phyloP scores from a whole-genome alignment of 92 coral and sea anemone genomes.

The Palythoa heliodiscus region DNA sequence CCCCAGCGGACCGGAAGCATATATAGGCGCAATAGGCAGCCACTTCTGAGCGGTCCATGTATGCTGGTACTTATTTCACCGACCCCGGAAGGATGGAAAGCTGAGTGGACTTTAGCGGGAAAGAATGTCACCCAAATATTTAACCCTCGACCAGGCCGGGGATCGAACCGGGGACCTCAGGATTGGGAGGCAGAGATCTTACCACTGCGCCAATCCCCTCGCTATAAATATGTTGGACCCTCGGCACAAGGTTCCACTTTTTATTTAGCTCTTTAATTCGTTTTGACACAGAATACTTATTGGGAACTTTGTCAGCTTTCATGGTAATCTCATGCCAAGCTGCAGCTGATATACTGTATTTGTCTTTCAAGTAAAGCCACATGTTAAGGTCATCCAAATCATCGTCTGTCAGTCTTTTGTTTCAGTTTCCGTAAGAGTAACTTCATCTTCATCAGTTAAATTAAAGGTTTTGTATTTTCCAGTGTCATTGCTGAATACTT shows the following conservation, averaged over 20 bases:
- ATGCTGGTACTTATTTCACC: too few species aligned
- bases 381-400: constrained; percentile 53
- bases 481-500: not conserved
- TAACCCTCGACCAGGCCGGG: too few species aligned
- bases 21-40: too few species aligned
- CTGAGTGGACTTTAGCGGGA: too few species aligned
- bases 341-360: constrained; percentile 52
- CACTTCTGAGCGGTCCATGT: too few species aligned
- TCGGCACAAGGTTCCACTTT: constrained; percentile 40
- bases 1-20: too few species aligned
- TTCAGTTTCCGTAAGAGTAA: constrained; percentile 18
- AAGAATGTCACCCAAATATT: too few species aligned
- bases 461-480: constrained; percentile 45
- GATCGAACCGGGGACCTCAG: too few species aligned
- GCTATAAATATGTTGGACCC: too few species aligned
- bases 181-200: too few species aligned
- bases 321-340: constrained; percentile 61
- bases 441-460: constrained; percentile 41
- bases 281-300: constrained; percentile 35
- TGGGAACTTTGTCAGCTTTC: constrained; percentile 41
- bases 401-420: constrained; percentile 36
- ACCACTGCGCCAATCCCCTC: too few species aligned
- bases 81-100: too few species aligned
- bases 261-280: constrained; percentile 39
- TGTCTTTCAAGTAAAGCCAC: constrained; percentile 57